These are phyloP conservation scores for Lycocorax pyrrhopterus DNA, from an alignment of 2,113 vertebrate genomes.

Conservation along the genomic window DNA sequence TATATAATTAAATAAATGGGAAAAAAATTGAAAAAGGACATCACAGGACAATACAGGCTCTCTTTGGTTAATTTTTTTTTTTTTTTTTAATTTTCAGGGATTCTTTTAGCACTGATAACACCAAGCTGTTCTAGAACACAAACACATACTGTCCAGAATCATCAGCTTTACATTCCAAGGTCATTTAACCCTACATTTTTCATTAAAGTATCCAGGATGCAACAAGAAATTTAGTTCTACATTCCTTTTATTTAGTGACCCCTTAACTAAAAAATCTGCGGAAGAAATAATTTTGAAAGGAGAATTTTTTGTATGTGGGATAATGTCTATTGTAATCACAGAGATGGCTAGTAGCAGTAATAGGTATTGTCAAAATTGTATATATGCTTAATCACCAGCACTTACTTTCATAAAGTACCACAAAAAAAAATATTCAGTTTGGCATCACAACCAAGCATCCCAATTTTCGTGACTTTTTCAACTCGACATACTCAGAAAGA, in stretches of 20 bases:
- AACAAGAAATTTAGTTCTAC: not conserved
- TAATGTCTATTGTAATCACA: not conserved
- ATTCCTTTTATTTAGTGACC: not conserved
- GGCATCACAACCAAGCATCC: not conserved
- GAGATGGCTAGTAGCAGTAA: not conserved
- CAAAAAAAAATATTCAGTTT: not conserved
- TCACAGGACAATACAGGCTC: not conserved
- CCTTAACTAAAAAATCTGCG: not conserved
- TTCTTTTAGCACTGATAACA: not conserved
- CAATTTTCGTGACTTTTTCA: constrained; percentile 48
- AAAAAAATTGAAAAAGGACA: not conserved
- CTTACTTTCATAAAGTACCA: not conserved
- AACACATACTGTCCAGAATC: not conserved
- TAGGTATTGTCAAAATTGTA: not conserved
- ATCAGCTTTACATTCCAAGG: not conserved
- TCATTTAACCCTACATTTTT: not conserved
- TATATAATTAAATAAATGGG: not conserved
- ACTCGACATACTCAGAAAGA: not conserved
- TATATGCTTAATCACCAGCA: not conserved
- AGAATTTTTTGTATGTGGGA: not conserved
- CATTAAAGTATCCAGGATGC: not conserved
- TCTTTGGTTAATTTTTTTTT: not conserved
- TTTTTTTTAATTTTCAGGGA: not conserved
- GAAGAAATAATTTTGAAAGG: not conserved
- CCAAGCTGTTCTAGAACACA: not conserved